These are phyloP conservation scores for Sciurus vulgaris DNA, from an alignment of 2,797 vertebrate genomes.

Conservation along the genomic window DNA sequence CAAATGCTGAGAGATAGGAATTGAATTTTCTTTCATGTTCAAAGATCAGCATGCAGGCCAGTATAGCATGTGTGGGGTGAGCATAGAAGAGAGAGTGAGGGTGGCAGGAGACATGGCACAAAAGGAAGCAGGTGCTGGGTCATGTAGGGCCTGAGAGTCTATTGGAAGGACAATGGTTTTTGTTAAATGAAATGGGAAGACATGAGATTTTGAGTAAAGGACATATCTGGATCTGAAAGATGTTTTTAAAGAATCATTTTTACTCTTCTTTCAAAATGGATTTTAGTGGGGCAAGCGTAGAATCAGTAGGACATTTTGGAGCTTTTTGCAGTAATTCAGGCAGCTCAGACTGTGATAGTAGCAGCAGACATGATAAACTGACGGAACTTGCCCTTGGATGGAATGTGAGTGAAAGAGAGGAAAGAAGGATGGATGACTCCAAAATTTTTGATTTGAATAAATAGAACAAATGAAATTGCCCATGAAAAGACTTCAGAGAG, in stretches of 20 bases:
- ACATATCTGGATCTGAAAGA: neutral
- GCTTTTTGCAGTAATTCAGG: neutral
- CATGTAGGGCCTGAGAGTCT: rapidly evolving
- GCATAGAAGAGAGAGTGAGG: neutral
- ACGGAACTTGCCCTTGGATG: neutral
- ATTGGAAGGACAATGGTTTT: neutral
- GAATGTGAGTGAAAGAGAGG: neutral
- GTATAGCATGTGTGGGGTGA: neutral
- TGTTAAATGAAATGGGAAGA: neutral
- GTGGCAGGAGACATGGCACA: rapidly evolving
- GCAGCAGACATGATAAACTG: neutral
- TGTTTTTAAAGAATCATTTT: neutral
- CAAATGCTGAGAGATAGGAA: neutral
- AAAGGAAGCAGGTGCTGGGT: neutral
- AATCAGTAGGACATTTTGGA: neutral
- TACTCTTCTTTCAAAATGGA: neutral
- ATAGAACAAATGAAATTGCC: neutral
- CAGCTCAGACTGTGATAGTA: neutral
- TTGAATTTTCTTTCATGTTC: neutral
- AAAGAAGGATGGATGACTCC: neutral
- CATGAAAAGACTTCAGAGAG: neutral
- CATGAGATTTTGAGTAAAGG: neutral
- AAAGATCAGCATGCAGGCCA: neutral
- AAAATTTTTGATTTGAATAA: neutral
- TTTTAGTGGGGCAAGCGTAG: neutral